phyloP scores from a whole-genome alignment of 2,888 invertebrate species.

The Eueremaeus valkanovi region DNA sequence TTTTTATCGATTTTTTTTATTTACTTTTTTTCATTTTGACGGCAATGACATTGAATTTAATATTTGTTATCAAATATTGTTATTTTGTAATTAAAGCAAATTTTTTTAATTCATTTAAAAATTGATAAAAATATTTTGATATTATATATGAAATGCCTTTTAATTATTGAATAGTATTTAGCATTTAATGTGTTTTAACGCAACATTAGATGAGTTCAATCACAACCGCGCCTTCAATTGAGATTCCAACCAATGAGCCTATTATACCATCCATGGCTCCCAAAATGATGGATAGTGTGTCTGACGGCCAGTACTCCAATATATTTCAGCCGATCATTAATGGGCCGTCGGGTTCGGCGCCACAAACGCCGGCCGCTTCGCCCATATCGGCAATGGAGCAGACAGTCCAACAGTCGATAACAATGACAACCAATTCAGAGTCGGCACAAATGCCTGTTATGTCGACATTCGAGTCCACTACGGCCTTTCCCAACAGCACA shows the following conservation, averaged over 20 bases:
- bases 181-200: background rate
- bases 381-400: background rate
- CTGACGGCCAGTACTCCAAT: conserved; percentile 10
- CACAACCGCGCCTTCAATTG: conserved; percentile 10
- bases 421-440: background rate
- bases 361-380: conserved; percentile 5
- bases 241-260: background rate
- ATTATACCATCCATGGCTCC: background rate
- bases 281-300: background rate
- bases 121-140: no score
- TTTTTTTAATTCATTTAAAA: background rate
- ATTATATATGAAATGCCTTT: background rate
- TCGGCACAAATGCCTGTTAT: background rate
- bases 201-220: background rate
- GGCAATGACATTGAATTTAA: conserved; percentile 10
- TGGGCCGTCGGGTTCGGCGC: conserved; percentile 17
- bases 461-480: background rate
- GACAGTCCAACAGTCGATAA: background rate
- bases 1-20: no score
- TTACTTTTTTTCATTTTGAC: background rate
- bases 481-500: background rate
- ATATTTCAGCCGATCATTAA: conserved; percentile 20
- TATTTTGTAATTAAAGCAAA: background rate
- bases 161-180: background rate
- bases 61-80: background rate